A percentile compares a stretch with the other conserved stretches of the same genome.
These are phyloP conservation scores for Hypselothyrea guttata DNA, from an alignment of 2,888 invertebrate species.

Conservation along the genomic window DNA sequence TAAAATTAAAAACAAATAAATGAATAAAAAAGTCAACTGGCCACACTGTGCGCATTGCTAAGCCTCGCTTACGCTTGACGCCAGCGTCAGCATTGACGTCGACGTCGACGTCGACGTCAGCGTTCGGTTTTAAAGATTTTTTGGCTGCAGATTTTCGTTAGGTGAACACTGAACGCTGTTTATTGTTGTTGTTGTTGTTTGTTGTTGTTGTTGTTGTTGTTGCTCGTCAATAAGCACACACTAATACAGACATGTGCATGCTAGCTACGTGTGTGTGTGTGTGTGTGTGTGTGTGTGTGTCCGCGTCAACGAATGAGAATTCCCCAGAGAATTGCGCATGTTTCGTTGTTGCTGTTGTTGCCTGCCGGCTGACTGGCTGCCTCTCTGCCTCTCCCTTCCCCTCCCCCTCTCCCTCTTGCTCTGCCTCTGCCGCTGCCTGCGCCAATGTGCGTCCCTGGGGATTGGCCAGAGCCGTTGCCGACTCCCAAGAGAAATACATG, in stretches of 20 bases:
- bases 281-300: slow-evolving; percentile 38
- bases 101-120: slow-evolving; percentile 3
- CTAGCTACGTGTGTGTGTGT: slow-evolving; percentile 14
- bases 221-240: slow-evolving; percentile 47
- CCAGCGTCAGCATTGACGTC: not conserved
- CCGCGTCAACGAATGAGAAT: slow-evolving; percentile 73
- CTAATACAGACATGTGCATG: slow-evolving; percentile 19
- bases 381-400: slow-evolving; percentile 37
- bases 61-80: slow-evolving; percentile 8
- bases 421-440: slow-evolving; percentile 41
- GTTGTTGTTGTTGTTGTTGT: slow-evolving; percentile 15
- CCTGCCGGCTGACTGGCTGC: slow-evolving; percentile 38
- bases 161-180: slow-evolving; percentile 29
- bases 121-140: slow-evolving; percentile 46
- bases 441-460: slow-evolving; percentile 76
- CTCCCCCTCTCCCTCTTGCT: slow-evolving; percentile 31
- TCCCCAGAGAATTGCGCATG: slow-evolving; percentile 76
- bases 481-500: slow-evolving; percentile 82
- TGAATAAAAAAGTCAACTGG: too few relatives aligned
- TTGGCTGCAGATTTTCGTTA: slow-evolving; percentile 41
- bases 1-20: too few relatives aligned
- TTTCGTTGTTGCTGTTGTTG: slow-evolving; percentile 56
- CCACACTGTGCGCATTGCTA: slow-evolving; percentile 57
- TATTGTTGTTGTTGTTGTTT: slow-evolving; percentile 24
- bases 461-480: slow-evolving; percentile 78